These are phyloP conservation scores for Pseudomugil gertrudae DNA, from an alignment of 2,797 vertebrate species.

Conservation along the genomic window DNA sequence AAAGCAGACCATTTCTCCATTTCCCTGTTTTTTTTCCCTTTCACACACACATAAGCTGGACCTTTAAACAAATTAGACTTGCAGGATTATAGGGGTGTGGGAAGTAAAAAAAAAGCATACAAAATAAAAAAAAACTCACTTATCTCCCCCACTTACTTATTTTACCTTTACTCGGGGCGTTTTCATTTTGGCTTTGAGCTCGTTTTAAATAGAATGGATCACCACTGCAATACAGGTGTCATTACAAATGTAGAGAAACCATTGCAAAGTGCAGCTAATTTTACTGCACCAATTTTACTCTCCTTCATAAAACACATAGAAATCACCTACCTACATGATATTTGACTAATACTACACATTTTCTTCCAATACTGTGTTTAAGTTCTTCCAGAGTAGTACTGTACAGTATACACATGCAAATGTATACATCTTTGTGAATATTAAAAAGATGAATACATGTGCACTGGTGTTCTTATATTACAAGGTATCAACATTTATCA, in stretches of 20 bases:
- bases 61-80: not conserved
- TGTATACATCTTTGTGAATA: constrained; percentile 64
- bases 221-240: constrained; percentile 17
- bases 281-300: constrained; percentile 44
- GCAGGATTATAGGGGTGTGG: not conserved
- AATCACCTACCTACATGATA: constrained; percentile 78
- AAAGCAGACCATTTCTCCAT: constrained; percentile 5
- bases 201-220: constrained; percentile 23
- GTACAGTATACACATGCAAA: constrained; percentile 68
- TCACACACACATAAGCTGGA: constrained; percentile 1
- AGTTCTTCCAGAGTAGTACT: constrained; percentile 56
- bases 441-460: constrained; percentile 66
- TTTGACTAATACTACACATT: constrained; percentile 75
- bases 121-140: constrained; percentile 2
- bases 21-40: not conserved
- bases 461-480: constrained; percentile 66
- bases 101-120: constrained; percentile 10
- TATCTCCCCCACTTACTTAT: not conserved
- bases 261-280: constrained; percentile 47
- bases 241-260: constrained; percentile 27
- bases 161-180: constrained; percentile 29
- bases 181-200: constrained; percentile 46
- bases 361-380: constrained; percentile 64
- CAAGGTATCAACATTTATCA: constrained; percentile 76
- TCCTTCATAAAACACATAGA: constrained; percentile 65